Conservation (phyloP, 1,140 invertebrate genomes). For the Leptopilina boulardi region DNA sequence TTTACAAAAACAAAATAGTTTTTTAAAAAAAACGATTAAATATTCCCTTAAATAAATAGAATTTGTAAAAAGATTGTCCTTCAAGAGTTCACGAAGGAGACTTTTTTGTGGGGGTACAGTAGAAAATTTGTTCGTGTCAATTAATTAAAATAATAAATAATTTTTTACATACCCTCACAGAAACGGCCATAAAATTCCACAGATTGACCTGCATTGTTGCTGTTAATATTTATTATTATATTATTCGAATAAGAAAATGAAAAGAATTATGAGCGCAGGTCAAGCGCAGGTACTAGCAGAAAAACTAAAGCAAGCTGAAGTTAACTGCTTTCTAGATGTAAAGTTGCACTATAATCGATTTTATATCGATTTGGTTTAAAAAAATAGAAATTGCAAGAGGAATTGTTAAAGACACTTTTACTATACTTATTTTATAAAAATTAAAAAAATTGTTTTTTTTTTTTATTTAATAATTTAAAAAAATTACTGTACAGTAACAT, state of each 20-base stretch:
- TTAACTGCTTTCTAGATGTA: no score
- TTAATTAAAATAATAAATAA: background rate
- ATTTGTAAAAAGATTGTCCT: slow-evolving; percentile 44
- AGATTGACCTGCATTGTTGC: slow-evolving; percentile 72
- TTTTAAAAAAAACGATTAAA: background rate
- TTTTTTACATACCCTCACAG: slow-evolving; percentile 68
- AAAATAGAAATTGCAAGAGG: no score
- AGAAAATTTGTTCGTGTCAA: background rate
- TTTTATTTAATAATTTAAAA: no score
- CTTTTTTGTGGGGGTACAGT: background rate
- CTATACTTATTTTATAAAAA: no score
- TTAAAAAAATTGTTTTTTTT: no score
- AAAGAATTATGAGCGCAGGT: background rate
- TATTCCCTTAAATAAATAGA: background rate
- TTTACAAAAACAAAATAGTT: no score
- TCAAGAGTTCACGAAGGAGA: slow-evolving; percentile 56
- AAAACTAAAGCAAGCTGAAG: no score
- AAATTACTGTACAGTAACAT: no score
- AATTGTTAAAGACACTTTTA: no score
- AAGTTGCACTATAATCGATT: no score
- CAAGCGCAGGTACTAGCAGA: no score
- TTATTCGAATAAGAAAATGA: background rate
- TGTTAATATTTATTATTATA: slow-evolving; percentile 15
- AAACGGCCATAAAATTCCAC: slow-evolving; percentile 69
- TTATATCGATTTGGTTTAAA: no score